Evolutionary conservation across 2,888 invertebrate species (phyloP), one percentile per base, ranked within the genome.

Genomic region (Tiliacea citrago): DNA sequence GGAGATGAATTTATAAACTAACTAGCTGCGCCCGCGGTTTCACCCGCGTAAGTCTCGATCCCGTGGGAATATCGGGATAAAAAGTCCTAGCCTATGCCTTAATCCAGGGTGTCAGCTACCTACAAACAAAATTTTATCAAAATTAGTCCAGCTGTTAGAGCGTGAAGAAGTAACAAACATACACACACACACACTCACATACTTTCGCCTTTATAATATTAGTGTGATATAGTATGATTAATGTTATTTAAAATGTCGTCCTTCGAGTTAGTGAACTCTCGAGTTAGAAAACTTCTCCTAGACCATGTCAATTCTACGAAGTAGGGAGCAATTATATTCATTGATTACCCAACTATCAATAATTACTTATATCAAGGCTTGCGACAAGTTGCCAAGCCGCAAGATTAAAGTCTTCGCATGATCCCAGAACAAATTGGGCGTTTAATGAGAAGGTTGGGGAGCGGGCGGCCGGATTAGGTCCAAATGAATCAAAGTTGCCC

Each of bases 351-450:
- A 63, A 39, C 63, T 62, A 74, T 73, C 74, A 68, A 67, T 68
- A 77, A 77, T 77, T 77, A 71, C 62, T 71, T 61, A 62, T 62
- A 70, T 63, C 67, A 74, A 65, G 73, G 73, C 81, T 81, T 82
- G 84, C 84, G 84, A 84, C 86, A 84, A 88, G 73, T 85, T 82
- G 76, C 86, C 89, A 92, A 92, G 89, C 93, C 91, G 76, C 91
- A 90, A 93, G 93, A 94, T 94, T 93, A 94, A 94, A 93, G 94
- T 92, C 92, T 94, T 91, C 88, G 86, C 86, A 89, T 92, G 93
- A 93, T 93, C 92, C 92, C 89, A 88, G 91, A 93, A 94, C 94
- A 94, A 95, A 95, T 95, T 94, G 95, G 93, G 90, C 93, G 92
- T 90, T 93, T 95, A 95, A 95, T 95, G 93, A 94, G 94, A 93